These are phyloP conservation scores for Neoaliturus tenellus DNA, from an alignment of 2,888 invertebrate genomes.

Conservation along the genomic window DNA sequence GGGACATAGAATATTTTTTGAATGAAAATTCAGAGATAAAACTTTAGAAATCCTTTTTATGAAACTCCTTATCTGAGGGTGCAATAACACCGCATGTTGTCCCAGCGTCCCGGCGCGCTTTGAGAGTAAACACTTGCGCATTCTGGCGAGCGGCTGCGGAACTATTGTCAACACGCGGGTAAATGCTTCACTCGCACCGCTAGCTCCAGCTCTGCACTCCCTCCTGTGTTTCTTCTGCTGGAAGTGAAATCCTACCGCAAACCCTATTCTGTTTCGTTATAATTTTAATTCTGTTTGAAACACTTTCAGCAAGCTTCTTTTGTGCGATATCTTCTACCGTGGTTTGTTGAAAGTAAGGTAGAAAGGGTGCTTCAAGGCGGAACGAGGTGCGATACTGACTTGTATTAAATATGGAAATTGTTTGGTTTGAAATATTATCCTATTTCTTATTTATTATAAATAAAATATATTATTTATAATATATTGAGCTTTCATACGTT, in stretches of 20 bases:
- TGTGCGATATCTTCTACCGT: background rate
- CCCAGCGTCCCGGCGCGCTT: conserved; percentile 3
- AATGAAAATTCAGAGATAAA: conserved; percentile 15
- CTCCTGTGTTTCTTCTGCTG: conserved; percentile 19
- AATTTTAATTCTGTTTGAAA: conserved; percentile 23
- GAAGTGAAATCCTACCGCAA: background rate
- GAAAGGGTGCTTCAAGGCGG: no score
- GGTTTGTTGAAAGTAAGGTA: no score
- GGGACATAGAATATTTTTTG: background rate
- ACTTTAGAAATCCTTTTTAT: conserved; percentile 23
- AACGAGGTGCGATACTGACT: no score
- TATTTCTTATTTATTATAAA: no score
- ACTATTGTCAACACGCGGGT: conserved; percentile 10
- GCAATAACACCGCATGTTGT: conserved; percentile 20
- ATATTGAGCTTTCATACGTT: no score
- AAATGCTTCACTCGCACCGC: conserved; percentile 6
- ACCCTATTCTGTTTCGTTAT: conserved; percentile 5
- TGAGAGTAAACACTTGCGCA: background rate
- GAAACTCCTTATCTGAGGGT: conserved; percentile 33
- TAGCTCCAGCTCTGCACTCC: no score
- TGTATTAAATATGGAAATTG: no score
- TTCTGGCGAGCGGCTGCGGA: background rate
- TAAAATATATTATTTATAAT: no score
- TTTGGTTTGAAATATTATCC: no score
- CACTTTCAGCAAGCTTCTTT: background rate